Conservation (phyloP, 1,140 invertebrate species). For the Microplitis mediator region DNA sequence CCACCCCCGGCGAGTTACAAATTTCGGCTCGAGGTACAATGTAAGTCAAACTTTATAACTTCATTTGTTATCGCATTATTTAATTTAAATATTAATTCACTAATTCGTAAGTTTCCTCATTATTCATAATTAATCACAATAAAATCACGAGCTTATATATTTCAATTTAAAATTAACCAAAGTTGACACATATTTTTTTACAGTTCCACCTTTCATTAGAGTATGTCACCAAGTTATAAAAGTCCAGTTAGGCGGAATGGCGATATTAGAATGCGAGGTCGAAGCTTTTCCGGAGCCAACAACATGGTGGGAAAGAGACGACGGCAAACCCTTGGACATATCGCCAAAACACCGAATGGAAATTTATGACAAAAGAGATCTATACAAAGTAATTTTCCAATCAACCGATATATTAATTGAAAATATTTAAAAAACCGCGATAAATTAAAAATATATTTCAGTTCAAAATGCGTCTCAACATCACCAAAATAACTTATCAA, state of each 20-base stretch:
- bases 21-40: constrained; percentile 84
- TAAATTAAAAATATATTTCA: constrained; percentile 39
- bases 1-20: constrained; percentile 81
- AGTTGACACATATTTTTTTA: constrained; percentile 38
- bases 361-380: constrained; percentile 62
- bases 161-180: background rate
- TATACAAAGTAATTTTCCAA: constrained; percentile 60
- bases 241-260: constrained; percentile 71
- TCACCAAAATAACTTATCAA: constrained; percentile 68
- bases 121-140: background rate
- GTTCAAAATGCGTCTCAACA: constrained; percentile 76
- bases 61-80: background rate
- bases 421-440: background rate
- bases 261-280: constrained; percentile 81
- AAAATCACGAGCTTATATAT: background rate
- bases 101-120: constrained; percentile 1
- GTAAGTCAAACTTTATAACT: constrained; percentile 67
- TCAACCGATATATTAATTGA: too few relatives aligned
- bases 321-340: constrained; percentile 75
- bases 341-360: constrained; percentile 73
- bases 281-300: constrained; percentile 88
- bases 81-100: constrained; percentile 23
- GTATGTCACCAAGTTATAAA: constrained; percentile 78
- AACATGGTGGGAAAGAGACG: constrained; percentile 82
- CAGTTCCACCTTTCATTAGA: constrained; percentile 82